Base-by-base conservation (phyloP, 2,113 vertebrate genomes). In the Poicephalus gulielmi region DNA sequence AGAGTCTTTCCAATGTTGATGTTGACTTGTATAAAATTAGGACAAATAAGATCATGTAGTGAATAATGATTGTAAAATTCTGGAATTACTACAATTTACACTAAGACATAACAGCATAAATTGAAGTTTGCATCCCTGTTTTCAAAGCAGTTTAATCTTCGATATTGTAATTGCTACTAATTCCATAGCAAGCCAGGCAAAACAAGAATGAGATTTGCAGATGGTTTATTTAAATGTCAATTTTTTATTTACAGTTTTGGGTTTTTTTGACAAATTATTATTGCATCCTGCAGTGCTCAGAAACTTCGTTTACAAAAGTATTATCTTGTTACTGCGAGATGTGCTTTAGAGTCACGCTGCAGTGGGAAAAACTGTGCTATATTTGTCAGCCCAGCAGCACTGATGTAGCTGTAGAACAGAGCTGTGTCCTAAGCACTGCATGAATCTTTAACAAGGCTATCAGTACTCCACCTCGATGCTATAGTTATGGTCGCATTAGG, bases 401-500 rank as follows among this genome's bases (percentile, higher is more conserved):
- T 41, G 60, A 49, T 28, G 81, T 39, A 91, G 43, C 43, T 83
- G 12, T 53, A 87, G 77, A 93, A 81, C 53, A 89, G 68, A 80
- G 30, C 28, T 67, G 63, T 86, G 69, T 90, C 82, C 52, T 20
- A 71, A 41, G 75, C 84, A 92, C 60, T 78, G 88, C 76, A 95
- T 83, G 92, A 90, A 94, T 92, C 88, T 96, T 97, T 97, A 96
- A 97, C 87, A 96, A 95, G 90, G 69, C 70, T 92, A 83, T 89
- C 83, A 74, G 37, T 82, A n/a, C 64, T 70, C 77, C 59, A 60
- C 50, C 77, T 88, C 76, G 85, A 73, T 73, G 59, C 68, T 83
- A 16, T 44, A 73, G 81, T 81, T 88, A 90, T 50, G 60, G 63
- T 67, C 81, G 60, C 47, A 88, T 91, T 86, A 93, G 64, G 19